Percentiles rank a stretch among this genome's conserved stretches.
These are phyloP conservation scores for Zaprionus lineosus DNA, from an alignment of 2,888 invertebrate species.

Conservation along the genomic window DNA sequence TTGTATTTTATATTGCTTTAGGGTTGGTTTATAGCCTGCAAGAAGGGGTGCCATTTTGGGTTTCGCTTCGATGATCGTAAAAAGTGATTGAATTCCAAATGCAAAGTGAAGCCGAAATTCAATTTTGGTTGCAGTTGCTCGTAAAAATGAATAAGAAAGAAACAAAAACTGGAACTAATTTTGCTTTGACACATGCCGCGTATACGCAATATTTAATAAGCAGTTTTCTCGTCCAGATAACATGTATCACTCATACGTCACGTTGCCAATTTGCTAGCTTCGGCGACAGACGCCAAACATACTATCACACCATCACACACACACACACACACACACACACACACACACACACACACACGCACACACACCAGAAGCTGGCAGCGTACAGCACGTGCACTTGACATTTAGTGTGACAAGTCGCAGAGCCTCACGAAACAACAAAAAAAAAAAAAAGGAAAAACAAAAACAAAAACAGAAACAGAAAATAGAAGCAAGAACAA, in stretches of 20 bases:
- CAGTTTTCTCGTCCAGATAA: constrained; percentile 56
- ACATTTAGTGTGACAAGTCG: constrained; percentile 69
- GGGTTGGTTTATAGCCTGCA: constrained; percentile 15
- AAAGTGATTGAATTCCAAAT: neutral
- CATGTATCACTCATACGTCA: constrained; percentile 69
- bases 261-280: constrained; percentile 48
- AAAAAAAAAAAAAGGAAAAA: constrained; percentile 28
- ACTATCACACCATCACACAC: neutral
- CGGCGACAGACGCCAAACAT: constrained; percentile 28
- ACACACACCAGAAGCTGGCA: constrained; percentile 8
- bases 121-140: constrained; percentile 44
- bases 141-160: constrained; percentile 30
- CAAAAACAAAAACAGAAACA: constrained; percentile 13
- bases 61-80: constrained; percentile 1
- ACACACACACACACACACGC: neutral
- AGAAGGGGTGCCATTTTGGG: neutral
- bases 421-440: constrained; percentile 21
- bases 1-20: constrained; percentile 62
- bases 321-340: too few species aligned
- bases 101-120: constrained; percentile 35
- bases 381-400: constrained; percentile 68
- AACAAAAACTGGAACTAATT: constrained; percentile 26
- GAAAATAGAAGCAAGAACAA: constrained; percentile 5
- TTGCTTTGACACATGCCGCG: constrained; percentile 51
- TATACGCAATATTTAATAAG: constrained; percentile 72